Evolutionary conservation across 2,888 invertebrate species (phyloP).

Genomic region (Eugnorisma glareosa): DNA sequence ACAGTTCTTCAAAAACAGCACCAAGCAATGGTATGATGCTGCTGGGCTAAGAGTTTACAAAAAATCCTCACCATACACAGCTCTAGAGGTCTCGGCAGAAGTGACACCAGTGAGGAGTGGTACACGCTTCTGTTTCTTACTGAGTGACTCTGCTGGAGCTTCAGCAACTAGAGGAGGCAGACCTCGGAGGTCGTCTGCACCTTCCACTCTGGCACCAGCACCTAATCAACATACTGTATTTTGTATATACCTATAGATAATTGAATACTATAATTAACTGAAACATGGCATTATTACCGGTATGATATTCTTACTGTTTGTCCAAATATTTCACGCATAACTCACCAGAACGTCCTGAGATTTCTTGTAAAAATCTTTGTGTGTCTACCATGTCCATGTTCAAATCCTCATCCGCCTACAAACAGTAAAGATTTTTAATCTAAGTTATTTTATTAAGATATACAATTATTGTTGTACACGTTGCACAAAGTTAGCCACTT

Average conservation of each 20-base stretch:
- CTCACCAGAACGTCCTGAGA: conserved; percentile 89
- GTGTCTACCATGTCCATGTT: conserved; percentile 90
- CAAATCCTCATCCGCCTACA: conserved; percentile 91
- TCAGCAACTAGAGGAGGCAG: conserved; percentile 92
- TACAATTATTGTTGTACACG: no score
- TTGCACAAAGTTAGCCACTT: not conserved
- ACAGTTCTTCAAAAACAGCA: not conserved
- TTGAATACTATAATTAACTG: not conserved
- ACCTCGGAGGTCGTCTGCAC: conserved; percentile 91
- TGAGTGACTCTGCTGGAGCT: conserved; percentile 91
- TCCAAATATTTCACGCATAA: not conserved
- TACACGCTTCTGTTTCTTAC: conserved; percentile 88
- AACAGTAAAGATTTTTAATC: conserved; percentile 36
- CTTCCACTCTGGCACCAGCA: conserved; percentile 93
- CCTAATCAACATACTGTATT: conserved; percentile 72
- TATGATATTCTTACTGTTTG: not conserved
- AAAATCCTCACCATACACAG: conserved; percentile 87
- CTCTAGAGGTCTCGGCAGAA: conserved; percentile 93
- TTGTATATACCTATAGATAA: not conserved
- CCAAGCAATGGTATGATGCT: not conserved
- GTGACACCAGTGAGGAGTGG: conserved; percentile 94
- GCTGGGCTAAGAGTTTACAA: not conserved
- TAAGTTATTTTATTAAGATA: not conserved
- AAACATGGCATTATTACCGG: not conserved
- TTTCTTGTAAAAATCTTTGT: conserved; percentile 91